Evolutionary conservation across 1,140 invertebrate genomes (phyloP), one percentile per base, ranked within the genome.

Genomic region (Stratiolaelaps scimitus): DNA sequence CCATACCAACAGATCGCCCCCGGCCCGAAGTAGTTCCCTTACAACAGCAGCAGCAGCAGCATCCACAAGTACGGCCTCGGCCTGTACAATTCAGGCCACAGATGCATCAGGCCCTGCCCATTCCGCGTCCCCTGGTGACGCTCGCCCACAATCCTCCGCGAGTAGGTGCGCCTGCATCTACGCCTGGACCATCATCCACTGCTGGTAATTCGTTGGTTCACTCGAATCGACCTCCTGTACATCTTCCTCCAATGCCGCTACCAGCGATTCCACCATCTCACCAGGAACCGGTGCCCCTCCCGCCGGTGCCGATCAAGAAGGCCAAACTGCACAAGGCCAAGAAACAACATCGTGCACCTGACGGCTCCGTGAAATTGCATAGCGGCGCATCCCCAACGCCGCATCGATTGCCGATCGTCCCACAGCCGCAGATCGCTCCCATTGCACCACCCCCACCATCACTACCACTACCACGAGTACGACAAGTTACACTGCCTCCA

Each of bases 321-420:
- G 10, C 10, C 10, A 60, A 60, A 26, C 53, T 23, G 1, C 53
- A 29, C 26, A 60, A 60, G 23, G 15, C 34, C 15, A 60, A 60
- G 53, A 60, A 60, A 26, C 34, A 40, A 10, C 53, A 60, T 60
- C 53, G 53, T 19, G 53, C 53, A 34, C 53, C 53, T 23, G 53
- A 60, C 53, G 2, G 10, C 34, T 40, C 34, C 34, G 34, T 40
- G 34, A 40, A 40, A 10, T n/a, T n/a, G n/a, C n/a, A n/a, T n/a
- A n/a, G n/a, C n/a, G n/a, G n/a, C n/a, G n/a, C n/a, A n/a, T n/a
- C n/a, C n/a, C 34, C 4, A 4, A 10, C 34, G 34, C 34, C 34
- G 10, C 4, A 6, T 40, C 4, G 5, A 6, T 10, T 4, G 10
- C 34, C 34, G 4, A 40, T 40, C 34, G 34, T 40, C 10, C 34